Conservation (phyloP, 2,797 vertebrate species). For the Acanthopagrus latus region DNA sequence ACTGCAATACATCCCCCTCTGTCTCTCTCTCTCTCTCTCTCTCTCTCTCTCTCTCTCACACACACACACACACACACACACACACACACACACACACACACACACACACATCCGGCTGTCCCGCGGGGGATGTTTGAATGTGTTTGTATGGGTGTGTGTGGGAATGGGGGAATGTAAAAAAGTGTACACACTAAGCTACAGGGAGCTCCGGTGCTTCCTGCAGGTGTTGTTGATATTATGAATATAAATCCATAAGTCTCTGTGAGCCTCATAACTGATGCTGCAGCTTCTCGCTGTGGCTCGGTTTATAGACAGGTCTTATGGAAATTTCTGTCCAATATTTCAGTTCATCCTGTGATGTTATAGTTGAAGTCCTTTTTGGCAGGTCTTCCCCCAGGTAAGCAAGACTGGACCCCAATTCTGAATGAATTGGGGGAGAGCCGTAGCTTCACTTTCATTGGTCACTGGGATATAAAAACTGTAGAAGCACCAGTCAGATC, state of each 20-base stretch:
- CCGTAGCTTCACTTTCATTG: no score
- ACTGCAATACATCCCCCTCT: conserved; percentile 58
- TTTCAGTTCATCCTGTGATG: background rate
- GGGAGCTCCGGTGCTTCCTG: conserved; percentile 34
- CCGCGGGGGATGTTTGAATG: conserved; percentile 11
- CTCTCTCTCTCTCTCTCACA: background rate
- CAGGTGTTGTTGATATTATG: conserved; percentile 56
- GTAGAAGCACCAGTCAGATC: no score
- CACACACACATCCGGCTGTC: conserved; percentile 1
- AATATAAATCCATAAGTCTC: conserved; percentile 58
- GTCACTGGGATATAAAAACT: no score
- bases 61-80: conserved; percentile 1
- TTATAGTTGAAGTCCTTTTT: no score
- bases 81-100: background rate
- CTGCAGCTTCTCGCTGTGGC: conserved; percentile 31
- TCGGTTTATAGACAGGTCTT: conserved; percentile 21
- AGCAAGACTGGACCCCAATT: no score
- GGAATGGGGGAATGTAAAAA: background rate
- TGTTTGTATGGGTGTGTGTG: conserved; percentile 6
- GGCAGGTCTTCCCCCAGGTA: no score
- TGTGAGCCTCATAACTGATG: conserved; percentile 20
- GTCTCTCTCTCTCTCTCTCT: conserved; percentile 6
- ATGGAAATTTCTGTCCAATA: background rate
- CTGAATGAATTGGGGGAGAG: no score
- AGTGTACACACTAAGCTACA: background rate